Evolutionary conservation across 2,888 invertebrate species (phyloP).

Genomic region (Drosophila limbata): DNA sequence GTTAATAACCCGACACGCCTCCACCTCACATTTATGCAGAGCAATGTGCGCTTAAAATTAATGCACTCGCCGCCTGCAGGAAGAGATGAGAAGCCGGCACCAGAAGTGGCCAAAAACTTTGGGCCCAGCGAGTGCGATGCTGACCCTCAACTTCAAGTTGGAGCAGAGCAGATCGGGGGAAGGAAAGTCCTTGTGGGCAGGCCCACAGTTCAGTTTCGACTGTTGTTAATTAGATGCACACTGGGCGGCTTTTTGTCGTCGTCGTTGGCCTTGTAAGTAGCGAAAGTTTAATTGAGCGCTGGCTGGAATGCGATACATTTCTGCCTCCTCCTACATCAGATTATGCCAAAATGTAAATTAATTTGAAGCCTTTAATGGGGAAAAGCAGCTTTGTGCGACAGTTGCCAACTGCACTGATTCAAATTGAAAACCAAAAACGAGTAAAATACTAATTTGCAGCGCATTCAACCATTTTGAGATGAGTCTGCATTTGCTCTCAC

Average conservation of each 20-base stretch:
- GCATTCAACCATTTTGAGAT: not conserved
- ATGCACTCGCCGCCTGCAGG: constrained; percentile 66
- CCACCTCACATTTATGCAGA: constrained; percentile 70
- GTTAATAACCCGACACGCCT: constrained; percentile 79
- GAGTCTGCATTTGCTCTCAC: not conserved
- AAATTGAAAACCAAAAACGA: not conserved
- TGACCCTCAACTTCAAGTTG: not conserved
- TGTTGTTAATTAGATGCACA: constrained; percentile 72
- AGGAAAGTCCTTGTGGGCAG: constrained; percentile 10
- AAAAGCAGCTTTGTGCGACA: constrained; percentile 11
- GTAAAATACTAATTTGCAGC: constrained; percentile 1
- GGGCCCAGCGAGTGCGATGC: not conserved
- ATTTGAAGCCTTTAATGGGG: constrained; percentile 22
- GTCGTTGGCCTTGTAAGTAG: constrained; percentile 44
- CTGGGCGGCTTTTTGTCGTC: constrained; percentile 14
- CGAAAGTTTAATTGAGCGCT: constrained; percentile 51
- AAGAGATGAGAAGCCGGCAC: constrained; percentile 42
- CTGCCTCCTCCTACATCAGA: constrained; percentile 21
- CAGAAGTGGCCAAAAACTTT: constrained; percentile 75
- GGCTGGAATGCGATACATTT: constrained; percentile 41
- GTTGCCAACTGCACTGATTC: not conserved
- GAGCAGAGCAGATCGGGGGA: not conserved
- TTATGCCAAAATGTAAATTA: constrained; percentile 32
- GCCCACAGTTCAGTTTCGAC: constrained; percentile 40
- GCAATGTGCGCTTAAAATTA: constrained; percentile 80